These are phyloP conservation scores for Hydriomena furcata DNA, from an alignment of 2,888 invertebrate genomes.

Conservation along the genomic window DNA sequence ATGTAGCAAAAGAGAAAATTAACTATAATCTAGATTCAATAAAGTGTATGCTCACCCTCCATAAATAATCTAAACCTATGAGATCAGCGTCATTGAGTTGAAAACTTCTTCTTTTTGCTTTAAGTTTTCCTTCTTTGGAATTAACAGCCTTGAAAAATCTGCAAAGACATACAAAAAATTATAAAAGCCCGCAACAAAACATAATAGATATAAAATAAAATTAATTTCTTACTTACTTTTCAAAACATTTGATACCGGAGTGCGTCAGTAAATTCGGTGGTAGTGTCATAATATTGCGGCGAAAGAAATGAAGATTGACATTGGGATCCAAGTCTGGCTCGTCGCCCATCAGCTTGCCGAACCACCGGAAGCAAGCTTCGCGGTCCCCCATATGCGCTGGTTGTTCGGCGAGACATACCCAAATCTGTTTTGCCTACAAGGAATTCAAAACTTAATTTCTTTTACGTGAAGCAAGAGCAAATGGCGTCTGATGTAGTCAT, in stretches of 20 bases:
- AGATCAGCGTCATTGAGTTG: slow-evolving; percentile 97
- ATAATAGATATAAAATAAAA: slow-evolving; percentile 85
- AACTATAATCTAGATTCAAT: not conserved
- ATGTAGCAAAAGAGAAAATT: too few species aligned
- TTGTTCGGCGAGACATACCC: slow-evolving; percentile 97
- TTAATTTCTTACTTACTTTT: slow-evolving; percentile 65
- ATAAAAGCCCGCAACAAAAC: slow-evolving; percentile 84
- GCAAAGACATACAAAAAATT: slow-evolving; percentile 33
- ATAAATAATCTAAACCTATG: slow-evolving; percentile 97
- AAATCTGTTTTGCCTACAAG: slow-evolving; percentile 93
- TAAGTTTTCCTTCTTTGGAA: slow-evolving; percentile 96
- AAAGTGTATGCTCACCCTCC: slow-evolving; percentile 87
- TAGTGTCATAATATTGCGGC: slow-evolving; percentile 95
- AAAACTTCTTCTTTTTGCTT: slow-evolving; percentile 92
- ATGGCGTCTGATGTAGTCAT: not conserved
- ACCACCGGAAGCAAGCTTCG: slow-evolving; percentile 99
- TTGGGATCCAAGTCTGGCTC: slow-evolving; percentile 98
- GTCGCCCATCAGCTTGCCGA: slow-evolving; percentile 97
- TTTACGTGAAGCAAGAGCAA: not conserved
- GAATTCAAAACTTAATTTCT: slow-evolving; percentile 24
- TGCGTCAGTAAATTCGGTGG: slow-evolving; percentile 96
- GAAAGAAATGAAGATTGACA: slow-evolving; percentile 97
- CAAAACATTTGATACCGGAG: slow-evolving; percentile 96
- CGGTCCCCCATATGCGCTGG: slow-evolving; percentile 96
- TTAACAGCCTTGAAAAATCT: slow-evolving; percentile 97